Percentiles rank a stretch among this genome's conserved stretches.
Conservation (phyloP, 2,113 vertebrate species). For the Embiotoca jacksoni region DNA sequence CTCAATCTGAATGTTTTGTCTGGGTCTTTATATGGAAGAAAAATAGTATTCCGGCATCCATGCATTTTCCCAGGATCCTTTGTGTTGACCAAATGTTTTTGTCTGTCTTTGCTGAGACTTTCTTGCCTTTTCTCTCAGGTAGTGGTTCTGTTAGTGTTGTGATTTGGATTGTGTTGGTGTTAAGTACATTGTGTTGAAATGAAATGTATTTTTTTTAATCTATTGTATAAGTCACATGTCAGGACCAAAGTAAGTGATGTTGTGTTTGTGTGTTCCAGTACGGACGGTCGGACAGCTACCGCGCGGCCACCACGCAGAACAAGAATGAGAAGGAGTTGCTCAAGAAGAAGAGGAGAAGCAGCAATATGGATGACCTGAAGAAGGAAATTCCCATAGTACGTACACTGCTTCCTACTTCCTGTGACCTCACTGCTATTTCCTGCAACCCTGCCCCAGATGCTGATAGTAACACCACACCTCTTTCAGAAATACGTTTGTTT, state of each 20-base stretch:
- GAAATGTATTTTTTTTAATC: neutral
- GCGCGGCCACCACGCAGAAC: constrained; percentile 93
- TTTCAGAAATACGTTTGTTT: neutral
- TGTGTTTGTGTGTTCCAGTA: constrained; percentile 82
- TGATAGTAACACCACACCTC: neutral
- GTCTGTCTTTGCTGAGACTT: no score
- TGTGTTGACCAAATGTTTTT: neutral
- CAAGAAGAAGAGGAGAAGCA: constrained; percentile 88
- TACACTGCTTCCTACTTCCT: neutral
- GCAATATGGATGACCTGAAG: constrained; percentile 93
- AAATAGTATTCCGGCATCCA: neutral
- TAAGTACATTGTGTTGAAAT: no score
- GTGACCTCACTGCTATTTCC: neutral
- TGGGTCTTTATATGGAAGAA: neutral
- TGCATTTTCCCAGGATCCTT: neutral
- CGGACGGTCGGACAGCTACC: constrained; percentile 93
- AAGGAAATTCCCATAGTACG: constrained; percentile 94
- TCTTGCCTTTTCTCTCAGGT: no score
- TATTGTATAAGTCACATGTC: no score
- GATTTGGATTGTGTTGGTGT: no score
- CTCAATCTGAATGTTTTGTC: constrained; percentile 26
- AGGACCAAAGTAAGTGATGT: neutral
- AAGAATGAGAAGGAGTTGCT: constrained; percentile 89
- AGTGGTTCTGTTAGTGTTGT: no score
- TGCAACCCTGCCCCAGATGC: neutral